Base-by-base conservation (phyloP, 2,797 vertebrate species). In the Amblyopsis hoosieri region DNA sequence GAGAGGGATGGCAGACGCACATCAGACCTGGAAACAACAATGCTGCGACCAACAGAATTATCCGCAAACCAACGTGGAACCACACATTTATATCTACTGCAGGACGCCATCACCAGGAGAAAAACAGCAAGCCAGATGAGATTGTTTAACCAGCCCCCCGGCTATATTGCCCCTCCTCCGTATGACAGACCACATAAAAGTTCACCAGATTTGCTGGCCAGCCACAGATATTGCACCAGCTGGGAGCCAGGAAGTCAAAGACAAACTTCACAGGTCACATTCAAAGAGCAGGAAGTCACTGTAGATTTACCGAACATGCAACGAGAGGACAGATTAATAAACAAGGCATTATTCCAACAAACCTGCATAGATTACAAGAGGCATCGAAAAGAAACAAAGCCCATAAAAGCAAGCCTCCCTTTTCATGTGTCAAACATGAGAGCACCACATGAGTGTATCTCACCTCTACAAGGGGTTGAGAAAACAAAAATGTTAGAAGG, bases 161-260 rank as follows among this genome's bases (percentile, higher is more conserved):
- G 81, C 12, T 93, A 94, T 50, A 85, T 85, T 2, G 84, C 87
- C 14, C 93, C 93, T 61, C 93, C 93, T 58, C 87, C 91, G 3
- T 94, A 94, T 61, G 74, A 74, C 56, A 74, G 73, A 55, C 78
- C 77, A 57, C 85, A 85, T 17, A 84, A 79, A 64, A 63, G 54
- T 63, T 67, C 71, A 56, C 63, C 78, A 45, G 63, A 60, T 49
- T 61, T 51, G 3, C 74, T 62, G 2, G 71, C 67, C 10, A 47
- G 29, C 64, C 61, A 83, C 47, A 37, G 3, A 45, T 56, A 52
- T 10, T 3, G 8, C n/a, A 51, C 23, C 5, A 60, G 33, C 3
- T 73, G 68, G 69, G 80, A 83, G 47, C 72, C 81, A 45, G 72
- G 71, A 56, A 62, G 53, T 63, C 76, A 67, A 57, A 83, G 64